Conservation (phyloP, 2,113 vertebrate species). For the Tupaia tana region DNA sequence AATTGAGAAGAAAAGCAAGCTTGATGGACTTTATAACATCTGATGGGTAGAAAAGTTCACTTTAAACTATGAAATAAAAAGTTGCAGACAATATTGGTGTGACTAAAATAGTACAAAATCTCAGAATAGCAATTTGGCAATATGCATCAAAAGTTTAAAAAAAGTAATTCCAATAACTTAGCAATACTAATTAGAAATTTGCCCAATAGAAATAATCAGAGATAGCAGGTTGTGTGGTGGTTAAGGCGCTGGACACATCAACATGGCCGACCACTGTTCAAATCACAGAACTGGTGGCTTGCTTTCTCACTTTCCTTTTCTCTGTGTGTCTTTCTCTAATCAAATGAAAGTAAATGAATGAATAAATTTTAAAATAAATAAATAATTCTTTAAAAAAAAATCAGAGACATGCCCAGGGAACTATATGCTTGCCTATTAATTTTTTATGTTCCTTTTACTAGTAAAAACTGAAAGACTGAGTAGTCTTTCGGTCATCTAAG, state of each 20-base stretch:
- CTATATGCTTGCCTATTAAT: neutral
- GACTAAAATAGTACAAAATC: neutral
- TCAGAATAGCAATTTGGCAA: neutral
- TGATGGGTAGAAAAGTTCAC: neutral
- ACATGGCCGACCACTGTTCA: too few species aligned
- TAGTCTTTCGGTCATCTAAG: neutral
- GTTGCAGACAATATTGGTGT: neutral
- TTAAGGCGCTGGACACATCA: too few species aligned
- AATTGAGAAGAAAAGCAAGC: neutral
- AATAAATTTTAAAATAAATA: too few species aligned
- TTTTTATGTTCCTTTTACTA: neutral
- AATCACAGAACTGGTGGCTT: too few species aligned
- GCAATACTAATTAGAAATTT: constrained; percentile 4
- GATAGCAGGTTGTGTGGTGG: neutral
- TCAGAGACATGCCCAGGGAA: neutral
- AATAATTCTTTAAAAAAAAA: neutral
- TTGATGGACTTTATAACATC: neutral
- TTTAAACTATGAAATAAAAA: neutral
- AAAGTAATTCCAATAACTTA: neutral
- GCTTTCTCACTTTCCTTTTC: too few species aligned
- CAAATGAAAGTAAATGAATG: too few species aligned
- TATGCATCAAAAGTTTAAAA: neutral
- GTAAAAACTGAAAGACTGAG: neutral
- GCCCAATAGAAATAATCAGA: neutral
- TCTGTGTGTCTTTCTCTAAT: too few species aligned